These are phyloP conservation scores for Philereme vetulata DNA, from an alignment of 2,888 invertebrate species.

Conservation along the genomic window DNA sequence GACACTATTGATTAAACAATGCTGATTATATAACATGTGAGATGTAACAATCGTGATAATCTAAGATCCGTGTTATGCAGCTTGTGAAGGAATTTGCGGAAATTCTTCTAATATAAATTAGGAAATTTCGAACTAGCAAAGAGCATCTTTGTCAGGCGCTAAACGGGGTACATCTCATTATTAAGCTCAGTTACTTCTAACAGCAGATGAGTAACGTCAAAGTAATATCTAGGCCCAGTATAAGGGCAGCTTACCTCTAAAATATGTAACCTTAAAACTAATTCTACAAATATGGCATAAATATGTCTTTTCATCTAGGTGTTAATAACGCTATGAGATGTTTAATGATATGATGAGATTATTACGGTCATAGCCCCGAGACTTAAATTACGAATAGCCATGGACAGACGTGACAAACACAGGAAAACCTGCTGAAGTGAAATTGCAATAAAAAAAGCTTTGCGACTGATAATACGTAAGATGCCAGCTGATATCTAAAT, in stretches of 20 bases:
- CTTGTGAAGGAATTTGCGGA: no score
- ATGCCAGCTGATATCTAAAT: slow-evolving; percentile 1
- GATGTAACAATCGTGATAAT: slow-evolving; percentile 7
- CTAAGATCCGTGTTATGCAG: no score
- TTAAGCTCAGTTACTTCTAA: slow-evolving; percentile 5
- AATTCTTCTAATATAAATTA: not conserved
- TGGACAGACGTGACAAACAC: slow-evolving; percentile 42
- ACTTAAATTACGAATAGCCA: slow-evolving; percentile 42
- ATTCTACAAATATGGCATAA: slow-evolving; percentile 65
- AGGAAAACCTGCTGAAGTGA: not conserved
- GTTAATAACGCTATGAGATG: slow-evolving; percentile 75
- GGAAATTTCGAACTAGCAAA: not conserved
- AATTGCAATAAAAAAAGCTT: not conserved
- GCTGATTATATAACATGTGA: slow-evolving; percentile 2
- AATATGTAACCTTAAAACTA: slow-evolving; percentile 55
- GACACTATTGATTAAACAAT: slow-evolving; percentile 3
- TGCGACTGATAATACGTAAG: not conserved
- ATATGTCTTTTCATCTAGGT: slow-evolving; percentile 71
- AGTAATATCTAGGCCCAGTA: slow-evolving; percentile 53
- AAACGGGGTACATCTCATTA: slow-evolving; percentile 14
- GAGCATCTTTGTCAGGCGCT: not conserved
- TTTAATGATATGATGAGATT: slow-evolving; percentile 79
- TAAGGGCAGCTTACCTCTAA: slow-evolving; percentile 63
- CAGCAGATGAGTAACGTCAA: slow-evolving; percentile 32
- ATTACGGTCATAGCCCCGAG: slow-evolving; percentile 46